Conservation (phyloP, 2,113 vertebrate species). For the Aphelocoma coerulescens region DNA sequence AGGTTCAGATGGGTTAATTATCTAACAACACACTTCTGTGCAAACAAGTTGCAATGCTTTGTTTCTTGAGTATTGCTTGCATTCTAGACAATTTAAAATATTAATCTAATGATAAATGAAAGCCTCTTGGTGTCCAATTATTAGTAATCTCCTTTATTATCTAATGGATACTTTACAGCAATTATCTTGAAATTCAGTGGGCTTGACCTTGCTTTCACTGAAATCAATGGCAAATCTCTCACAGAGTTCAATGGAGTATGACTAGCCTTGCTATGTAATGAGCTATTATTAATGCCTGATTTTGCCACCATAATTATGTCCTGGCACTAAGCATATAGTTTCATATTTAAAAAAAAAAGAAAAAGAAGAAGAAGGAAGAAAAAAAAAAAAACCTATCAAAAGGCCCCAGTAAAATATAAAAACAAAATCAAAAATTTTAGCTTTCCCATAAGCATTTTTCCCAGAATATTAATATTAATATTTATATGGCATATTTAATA, state of each 20-base stretch:
- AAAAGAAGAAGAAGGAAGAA: neutral
- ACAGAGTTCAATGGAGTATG: neutral
- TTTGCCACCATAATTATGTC: neutral
- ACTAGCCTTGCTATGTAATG: neutral
- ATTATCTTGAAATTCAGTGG: conserved; percentile 5
- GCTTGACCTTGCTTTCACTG: neutral
- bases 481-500: neutral
- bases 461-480: neutral
- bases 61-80: neutral
- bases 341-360: neutral
- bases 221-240: neutral
- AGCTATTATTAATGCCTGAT: neutral
- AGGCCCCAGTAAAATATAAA: neutral
- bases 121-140: neutral
- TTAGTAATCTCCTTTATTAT: neutral
- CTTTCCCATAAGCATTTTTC: neutral
- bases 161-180: conserved; percentile 1
- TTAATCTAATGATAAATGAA: conserved; percentile 1
- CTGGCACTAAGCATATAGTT: neutral
- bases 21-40: neutral
- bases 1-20: neutral
- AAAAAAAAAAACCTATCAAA: neutral
- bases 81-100: neutral
- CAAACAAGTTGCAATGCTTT: neutral
- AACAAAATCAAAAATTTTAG: neutral